Evolutionary conservation across 1,140 invertebrate species (phyloP), one percentile per base, ranked within the genome.

Genomic region (Archivesica marissinica): DNA sequence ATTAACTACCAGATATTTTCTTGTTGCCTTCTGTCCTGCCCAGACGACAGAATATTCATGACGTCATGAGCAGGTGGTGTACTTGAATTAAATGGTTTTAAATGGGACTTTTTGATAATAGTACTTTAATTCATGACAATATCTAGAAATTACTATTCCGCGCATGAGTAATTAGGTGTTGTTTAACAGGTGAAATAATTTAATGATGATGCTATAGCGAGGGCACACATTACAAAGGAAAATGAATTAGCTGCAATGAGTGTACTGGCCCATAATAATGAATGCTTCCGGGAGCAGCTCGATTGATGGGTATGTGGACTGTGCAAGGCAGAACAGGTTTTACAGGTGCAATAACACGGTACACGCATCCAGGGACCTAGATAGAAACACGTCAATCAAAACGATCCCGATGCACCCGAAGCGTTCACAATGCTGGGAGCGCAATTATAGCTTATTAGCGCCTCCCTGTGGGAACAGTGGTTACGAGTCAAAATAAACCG

Each of bases 1-100:
- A n/a, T n/a, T n/a, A n/a, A 64, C 59, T 35, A 64, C 59, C 59
- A 33, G 38, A 59, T 59, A 15, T 20, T 3, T 6, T 28, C 38
- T 15, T 30, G 11, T 33, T 64, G 59, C 59, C 59, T 25, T 25
- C 59, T 64, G 59, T 20, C 13, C 2, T 35, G 28, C 38, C 30
- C 59, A 64, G 59, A 64, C 59, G 59, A 64, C 59, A 64, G 38
- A 64, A 64, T 30, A 17, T 6, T 35, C 30, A 64, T 64, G 59
- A 64, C 28, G 59, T 64, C 59, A 64, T 17, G 4, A 33, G 23
- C 59, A 64, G 59, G 59, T 64, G 59, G 28, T 13, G 2, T 64
- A 64, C 59, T 64, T 64, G 59, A 64, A 64, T 64, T 64, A 64
- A 64, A 64, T 64, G 59, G 38, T 64, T 64, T 35, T 15, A 64